Percentiles rank a stretch among this genome's conserved stretches.
phyloP scores from a whole-genome alignment of 1,140 invertebrate species.

The Drosophila jambulina region DNA sequence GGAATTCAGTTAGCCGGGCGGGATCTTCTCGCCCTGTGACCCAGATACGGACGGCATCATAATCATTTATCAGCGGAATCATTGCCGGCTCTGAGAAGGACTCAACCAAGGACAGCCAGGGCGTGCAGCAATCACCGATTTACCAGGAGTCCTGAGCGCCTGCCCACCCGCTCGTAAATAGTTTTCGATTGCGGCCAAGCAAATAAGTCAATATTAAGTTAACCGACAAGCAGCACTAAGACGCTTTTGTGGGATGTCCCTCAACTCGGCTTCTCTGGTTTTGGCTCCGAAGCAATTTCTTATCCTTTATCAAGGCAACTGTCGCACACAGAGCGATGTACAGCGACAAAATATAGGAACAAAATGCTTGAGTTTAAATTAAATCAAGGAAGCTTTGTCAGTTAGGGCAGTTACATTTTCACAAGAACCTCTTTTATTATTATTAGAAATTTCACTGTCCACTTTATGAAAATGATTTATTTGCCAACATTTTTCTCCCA shows the following conservation, averaged over 20 bases:
- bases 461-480: neutral
- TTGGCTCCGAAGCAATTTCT: constrained; percentile 58
- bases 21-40: constrained; percentile 17
- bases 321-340: constrained; percentile 44
- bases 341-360: neutral
- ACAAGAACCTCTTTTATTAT: too few relatives aligned
- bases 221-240: constrained; percentile 55
- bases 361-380: neutral
- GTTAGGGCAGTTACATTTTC: neutral
- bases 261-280: constrained; percentile 21
- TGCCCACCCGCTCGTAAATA: constrained; percentile 52
- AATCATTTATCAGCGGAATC: constrained; percentile 41
- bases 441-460: too few relatives aligned
- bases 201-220: constrained; percentile 80
- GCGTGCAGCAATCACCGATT: neutral
- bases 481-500: neutral
- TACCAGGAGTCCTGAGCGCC: constrained; percentile 2
- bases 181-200: constrained; percentile 65
- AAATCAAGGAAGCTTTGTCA: neutral
- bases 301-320: constrained; percentile 67
- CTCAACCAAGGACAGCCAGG: constrained; percentile 8
- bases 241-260: constrained; percentile 56
- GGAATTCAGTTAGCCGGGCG: constrained; percentile 45
- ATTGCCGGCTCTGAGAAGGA: constrained; percentile 1
- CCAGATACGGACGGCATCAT: constrained; percentile 38